Evolutionary conservation across 2,113 vertebrate genomes (phyloP).

Genomic region (Phodopus roborovskii): DNA sequence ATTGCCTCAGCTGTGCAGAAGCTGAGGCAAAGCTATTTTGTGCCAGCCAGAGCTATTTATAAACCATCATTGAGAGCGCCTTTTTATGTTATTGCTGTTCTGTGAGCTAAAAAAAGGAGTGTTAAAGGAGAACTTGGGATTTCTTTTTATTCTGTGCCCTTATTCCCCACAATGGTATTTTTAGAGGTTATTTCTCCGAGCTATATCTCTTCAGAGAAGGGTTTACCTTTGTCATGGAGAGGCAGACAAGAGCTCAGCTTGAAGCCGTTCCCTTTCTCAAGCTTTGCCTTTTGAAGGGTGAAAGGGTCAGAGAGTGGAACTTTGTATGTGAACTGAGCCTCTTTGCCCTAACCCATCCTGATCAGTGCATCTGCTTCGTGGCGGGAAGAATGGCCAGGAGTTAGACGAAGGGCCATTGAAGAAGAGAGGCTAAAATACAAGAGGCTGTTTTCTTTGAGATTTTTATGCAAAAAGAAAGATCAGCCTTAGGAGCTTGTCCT

Average conservation of each 20-base stretch:
- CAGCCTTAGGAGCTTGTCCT: slow-evolving; percentile 40
- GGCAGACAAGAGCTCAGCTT: slow-evolving; percentile 73
- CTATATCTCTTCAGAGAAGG: slow-evolving; percentile 68
- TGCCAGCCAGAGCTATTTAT: slow-evolving; percentile 88
- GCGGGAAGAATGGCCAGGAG: slow-evolving; percentile 21
- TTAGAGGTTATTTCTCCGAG: slow-evolving; percentile 83
- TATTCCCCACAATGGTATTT: slow-evolving; percentile 78
- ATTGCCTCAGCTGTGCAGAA: slow-evolving; percentile 84
- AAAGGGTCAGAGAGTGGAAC: slow-evolving; percentile 69
- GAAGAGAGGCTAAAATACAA: slow-evolving; percentile 51
- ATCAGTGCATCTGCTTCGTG: slow-evolving; percentile 25
- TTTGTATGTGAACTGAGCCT: slow-evolving; percentile 52
- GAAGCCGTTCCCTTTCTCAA: slow-evolving; percentile 68
- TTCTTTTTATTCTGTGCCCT: slow-evolving; percentile 75
- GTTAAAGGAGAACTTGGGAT: slow-evolving; percentile 81
- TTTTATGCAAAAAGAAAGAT: slow-evolving; percentile 54
- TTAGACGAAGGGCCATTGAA: slow-evolving; percentile 25
- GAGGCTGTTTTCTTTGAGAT: slow-evolving; percentile 45
- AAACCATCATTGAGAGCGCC: slow-evolving; percentile 85
- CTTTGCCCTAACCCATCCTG: slow-evolving; percentile 54
- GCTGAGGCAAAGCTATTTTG: slow-evolving; percentile 85
- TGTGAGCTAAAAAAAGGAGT: slow-evolving; percentile 82
- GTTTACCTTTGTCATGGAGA: slow-evolving; percentile 72
- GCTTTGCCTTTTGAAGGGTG: slow-evolving; percentile 65
- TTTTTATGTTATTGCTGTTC: slow-evolving; percentile 86